Conservation (phyloP, 2,113 vertebrate genomes). For the Microcebus lehilahytsara region DNA sequence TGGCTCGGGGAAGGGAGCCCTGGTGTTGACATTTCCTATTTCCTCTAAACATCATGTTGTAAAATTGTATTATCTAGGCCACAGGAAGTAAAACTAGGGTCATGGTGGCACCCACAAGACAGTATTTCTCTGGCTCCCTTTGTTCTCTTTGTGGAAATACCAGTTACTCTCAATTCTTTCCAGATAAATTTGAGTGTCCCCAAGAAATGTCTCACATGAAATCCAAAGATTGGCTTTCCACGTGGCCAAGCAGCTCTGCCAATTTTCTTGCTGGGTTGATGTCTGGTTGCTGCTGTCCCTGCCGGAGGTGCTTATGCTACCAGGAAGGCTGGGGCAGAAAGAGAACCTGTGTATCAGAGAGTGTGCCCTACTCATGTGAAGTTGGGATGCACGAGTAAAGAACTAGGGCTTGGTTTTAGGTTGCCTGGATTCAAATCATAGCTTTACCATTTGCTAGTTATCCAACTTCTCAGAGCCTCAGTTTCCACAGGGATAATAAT, state of each 20-base stretch:
- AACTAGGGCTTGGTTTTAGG: not conserved
- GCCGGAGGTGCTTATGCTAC: too few relatives aligned
- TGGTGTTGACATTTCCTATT: not conserved
- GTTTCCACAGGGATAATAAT: not conserved
- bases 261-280: not conserved
- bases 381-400: not conserved
- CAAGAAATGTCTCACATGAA: not conserved
- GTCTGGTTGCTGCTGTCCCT: not conserved
- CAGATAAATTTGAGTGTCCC: not conserved
- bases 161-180: not conserved
- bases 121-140: not conserved
- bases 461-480: not conserved
- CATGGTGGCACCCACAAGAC: not conserved
- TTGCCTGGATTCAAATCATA: not conserved
- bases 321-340: not conserved
- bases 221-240: not conserved
- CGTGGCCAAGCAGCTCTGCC: not conserved
- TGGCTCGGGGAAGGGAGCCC: not conserved
- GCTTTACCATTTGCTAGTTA: not conserved
- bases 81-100: not conserved
- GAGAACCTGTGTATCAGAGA: not conserved
- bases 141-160: not conserved
- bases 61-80: not conserved
- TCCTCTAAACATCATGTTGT: not conserved
- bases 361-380: fast-evolving